Percentiles rank a stretch among this genome's conserved stretches.
These are phyloP conservation scores for Mayetiola destructor DNA, from an alignment of 2,888 invertebrate species.

Conservation along the genomic window DNA sequence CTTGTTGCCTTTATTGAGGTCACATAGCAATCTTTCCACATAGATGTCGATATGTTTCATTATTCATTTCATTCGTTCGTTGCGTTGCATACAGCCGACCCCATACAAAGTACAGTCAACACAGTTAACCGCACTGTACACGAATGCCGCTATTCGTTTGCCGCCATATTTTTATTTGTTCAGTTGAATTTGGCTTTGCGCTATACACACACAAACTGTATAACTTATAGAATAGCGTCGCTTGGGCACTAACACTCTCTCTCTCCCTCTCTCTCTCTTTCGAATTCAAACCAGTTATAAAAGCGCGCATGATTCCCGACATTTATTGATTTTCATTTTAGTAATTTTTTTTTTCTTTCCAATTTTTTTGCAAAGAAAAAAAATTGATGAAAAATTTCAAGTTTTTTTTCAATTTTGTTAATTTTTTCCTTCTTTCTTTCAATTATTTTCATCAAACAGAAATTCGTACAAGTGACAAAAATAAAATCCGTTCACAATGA, in stretches of 20 bases:
- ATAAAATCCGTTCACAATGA: slow-evolving; percentile 38
- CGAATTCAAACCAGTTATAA: neutral
- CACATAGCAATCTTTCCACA: neutral
- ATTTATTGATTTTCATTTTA: neutral
- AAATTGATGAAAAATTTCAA: neutral
- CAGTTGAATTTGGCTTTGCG: neutral
- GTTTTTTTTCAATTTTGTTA: neutral
- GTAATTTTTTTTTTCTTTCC: neutral
- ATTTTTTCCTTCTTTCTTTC: neutral
- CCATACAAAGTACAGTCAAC: neutral
- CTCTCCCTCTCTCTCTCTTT: neutral
- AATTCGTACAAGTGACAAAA: neutral
- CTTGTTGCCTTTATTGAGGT: neutral
- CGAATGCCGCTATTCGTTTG: neutral
- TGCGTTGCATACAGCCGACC: neutral
- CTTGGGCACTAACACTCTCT: neutral
- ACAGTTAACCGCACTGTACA: neutral
- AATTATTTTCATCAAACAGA: neutral
- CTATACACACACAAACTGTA: too few species aligned
- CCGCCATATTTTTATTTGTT: neutral
- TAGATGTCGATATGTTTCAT: neutral
- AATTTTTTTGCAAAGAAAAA: neutral
- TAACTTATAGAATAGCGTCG: neutral
- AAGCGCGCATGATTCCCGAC: neutral
- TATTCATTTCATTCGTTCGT: neutral